Evolutionary conservation across 2,113 vertebrate species (phyloP).

Genomic region (Pteruthius melanotis): DNA sequence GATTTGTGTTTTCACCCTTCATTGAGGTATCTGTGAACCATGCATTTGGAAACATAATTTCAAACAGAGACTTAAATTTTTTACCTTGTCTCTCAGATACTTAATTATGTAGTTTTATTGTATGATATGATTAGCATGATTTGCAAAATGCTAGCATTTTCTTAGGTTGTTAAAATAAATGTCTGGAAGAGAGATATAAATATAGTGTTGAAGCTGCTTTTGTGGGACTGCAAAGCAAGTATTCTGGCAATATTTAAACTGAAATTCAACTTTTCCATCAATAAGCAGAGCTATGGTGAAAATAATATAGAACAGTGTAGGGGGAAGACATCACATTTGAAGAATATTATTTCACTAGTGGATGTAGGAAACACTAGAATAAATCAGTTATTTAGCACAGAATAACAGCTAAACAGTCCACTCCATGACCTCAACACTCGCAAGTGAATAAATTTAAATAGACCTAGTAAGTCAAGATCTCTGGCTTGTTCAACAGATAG

Average conservation of each 20-base stretch:
- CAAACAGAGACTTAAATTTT: not conserved
- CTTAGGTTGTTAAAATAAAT: not conserved
- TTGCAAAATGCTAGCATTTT: not conserved
- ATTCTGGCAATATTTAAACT: not conserved
- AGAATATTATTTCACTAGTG: not conserved
- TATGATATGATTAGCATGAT: not conserved
- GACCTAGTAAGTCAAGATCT: not conserved
- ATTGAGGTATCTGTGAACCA: not conserved
- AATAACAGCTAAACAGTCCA: not conserved
- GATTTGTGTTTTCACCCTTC: not conserved
- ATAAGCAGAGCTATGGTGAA: not conserved
- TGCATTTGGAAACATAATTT: not conserved
- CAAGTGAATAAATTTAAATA: not conserved
- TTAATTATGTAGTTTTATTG: not conserved
- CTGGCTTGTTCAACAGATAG: not conserved
- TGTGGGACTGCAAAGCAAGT: not conserved
- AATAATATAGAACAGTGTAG: rapidly evolving
- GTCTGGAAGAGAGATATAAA: not conserved
- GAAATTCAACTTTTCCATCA: not conserved
- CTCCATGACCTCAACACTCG: not conserved
- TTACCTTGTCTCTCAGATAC: not conserved
- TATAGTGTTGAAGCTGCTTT: not conserved
- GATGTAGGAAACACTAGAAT: not conserved
- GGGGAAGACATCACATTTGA: not conserved
- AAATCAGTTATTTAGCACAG: not conserved